Evolutionary conservation across 2,113 vertebrate genomes (phyloP).

Genomic region (Turnix velox): DNA sequence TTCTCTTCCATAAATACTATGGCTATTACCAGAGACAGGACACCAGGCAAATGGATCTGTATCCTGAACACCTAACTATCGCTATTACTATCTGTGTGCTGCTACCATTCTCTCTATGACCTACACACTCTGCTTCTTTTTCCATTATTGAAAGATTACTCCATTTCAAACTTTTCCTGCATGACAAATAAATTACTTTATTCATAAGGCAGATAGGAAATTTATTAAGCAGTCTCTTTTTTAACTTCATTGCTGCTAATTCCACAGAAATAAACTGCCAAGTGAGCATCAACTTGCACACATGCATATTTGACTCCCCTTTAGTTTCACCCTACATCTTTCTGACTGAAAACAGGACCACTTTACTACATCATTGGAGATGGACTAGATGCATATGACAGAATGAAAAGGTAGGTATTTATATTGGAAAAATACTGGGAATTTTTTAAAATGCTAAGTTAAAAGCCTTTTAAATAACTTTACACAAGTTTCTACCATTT

Average conservation of each 20-base stretch:
- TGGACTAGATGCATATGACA: background rate
- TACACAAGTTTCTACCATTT: background rate
- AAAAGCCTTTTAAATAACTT: background rate
- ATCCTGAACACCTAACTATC: background rate
- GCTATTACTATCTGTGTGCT: background rate
- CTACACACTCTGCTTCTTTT: background rate
- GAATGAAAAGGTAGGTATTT: background rate
- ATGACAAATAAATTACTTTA: background rate
- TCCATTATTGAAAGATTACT: background rate
- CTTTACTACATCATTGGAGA: background rate
- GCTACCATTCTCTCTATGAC: background rate
- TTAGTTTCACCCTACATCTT: background rate
- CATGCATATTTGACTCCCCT: background rate
- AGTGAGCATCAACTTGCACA: background rate
- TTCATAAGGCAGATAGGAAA: background rate
- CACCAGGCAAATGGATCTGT: background rate
- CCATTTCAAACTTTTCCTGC: background rate
- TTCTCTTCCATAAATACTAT: background rate
- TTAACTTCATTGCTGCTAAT: background rate
- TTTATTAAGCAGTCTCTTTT: background rate
- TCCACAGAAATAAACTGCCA: background rate
- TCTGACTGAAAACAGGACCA: background rate
- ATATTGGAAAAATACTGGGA: background rate
- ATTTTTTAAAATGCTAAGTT: background rate
- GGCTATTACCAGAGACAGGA: background rate